Evolutionary conservation across 1,140 invertebrate species (phyloP), one percentile per base, ranked within the genome.

Genomic region (Dendrolimus kikuchii): DNA sequence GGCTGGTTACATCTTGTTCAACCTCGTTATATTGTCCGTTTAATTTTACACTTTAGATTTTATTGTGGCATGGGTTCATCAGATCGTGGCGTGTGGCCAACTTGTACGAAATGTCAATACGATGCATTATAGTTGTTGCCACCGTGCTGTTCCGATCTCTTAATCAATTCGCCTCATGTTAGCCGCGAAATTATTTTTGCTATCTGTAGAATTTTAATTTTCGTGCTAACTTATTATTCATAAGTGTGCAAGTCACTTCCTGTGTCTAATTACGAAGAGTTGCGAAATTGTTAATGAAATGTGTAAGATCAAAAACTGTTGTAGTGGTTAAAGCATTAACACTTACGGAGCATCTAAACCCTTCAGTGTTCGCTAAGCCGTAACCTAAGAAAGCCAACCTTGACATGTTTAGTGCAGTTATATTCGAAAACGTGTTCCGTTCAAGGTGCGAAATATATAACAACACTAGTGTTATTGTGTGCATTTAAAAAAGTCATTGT

Each of bases 101-200:
- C 73, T 55, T 71, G 60, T 67, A 72, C 68, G 64, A 84, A 84
- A 84, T 84, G 81, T 84, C 81, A 84, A 81, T 84, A 84, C 74
- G 77, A 75, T 81, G 79, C 80, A 83, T 76, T 85, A 81, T 80
- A 70, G 76, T 74, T 68, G 66, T 67, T 68, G 68, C 74, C 57
- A 68, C 55, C 55, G 63, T 55, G 55, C 60, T 50, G 65, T 52
- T 72, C 68, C 63, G 60, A 71, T 65, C 63, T 59, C 49, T 38
- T 49, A 54, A 64, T 61, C 23, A 3, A 23, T 23, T 23, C 23
- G 23, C 23, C 23, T 23, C 23, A 23, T 23, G 1, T 23, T 23
- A 23, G 23, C 23, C 23, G 23, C 23, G 23, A 23, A 23, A 23
- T 23, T 23, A 23, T 23, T 23, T 23, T 23, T 23, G 23, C 23